Evolutionary conservation across 2,113 vertebrate species (phyloP).

Genomic region (Callipepla californica): DNA sequence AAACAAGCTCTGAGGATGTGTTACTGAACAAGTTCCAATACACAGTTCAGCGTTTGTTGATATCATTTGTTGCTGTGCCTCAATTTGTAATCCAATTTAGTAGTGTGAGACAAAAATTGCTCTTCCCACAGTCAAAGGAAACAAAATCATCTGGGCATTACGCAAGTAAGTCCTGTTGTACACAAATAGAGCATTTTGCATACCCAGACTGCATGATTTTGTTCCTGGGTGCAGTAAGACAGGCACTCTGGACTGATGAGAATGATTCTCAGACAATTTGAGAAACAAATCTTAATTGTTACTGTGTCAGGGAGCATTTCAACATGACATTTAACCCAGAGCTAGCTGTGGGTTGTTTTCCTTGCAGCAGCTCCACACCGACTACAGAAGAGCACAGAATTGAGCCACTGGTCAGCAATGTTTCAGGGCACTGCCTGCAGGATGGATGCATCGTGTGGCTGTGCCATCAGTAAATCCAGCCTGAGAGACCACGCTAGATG

Average conservation of each 20-base stretch:
- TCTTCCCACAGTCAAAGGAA: slow-evolving; percentile 23
- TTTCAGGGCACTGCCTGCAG: neutral
- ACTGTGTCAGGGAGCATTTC: neutral
- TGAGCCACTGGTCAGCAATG: neutral
- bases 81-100: neutral
- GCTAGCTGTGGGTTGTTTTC: neutral
- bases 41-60: slow-evolving; percentile 1
- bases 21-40: neutral
- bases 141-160: neutral
- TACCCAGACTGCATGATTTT: neutral
- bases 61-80: neutral
- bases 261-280: neutral
- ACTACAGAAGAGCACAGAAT: neutral
- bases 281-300: neutral
- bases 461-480: neutral
- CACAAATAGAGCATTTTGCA: neutral
- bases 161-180: neutral
- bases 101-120: neutral
- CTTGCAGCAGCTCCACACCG: neutral
- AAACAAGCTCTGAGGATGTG: neutral
- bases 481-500: too few relatives aligned
- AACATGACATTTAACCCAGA: neutral
- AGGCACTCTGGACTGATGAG: neutral
- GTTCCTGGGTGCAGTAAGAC: neutral
- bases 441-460: neutral